These are phyloP conservation scores for Maccullochella peelii DNA, from an alignment of 2,113 vertebrate genomes.

Conservation along the genomic window DNA sequence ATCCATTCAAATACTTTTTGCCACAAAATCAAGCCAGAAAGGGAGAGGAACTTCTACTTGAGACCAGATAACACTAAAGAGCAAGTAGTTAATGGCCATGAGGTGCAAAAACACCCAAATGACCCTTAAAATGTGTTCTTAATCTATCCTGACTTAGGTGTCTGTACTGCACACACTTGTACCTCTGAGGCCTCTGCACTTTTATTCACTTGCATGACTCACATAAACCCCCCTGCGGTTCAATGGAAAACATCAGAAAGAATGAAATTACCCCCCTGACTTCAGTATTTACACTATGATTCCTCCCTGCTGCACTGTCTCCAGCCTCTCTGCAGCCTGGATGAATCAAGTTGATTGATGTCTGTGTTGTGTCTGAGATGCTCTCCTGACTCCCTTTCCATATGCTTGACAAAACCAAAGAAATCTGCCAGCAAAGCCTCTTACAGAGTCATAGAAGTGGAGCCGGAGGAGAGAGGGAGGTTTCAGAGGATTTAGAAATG, in stretches of 20 bases:
- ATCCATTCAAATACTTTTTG: too few species aligned
- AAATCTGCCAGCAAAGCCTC: conserved; percentile 10
- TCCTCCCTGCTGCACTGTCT: conserved; percentile 1
- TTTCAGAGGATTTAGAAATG: background rate
- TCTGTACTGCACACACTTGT: background rate
- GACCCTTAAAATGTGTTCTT: background rate
- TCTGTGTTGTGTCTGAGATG: conserved; percentile 70
- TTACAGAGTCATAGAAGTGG: conserved; percentile 20
- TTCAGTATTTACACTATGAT: conserved; percentile 1
- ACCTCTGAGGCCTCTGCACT: conserved; percentile 9
- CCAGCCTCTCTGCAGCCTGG: conserved; percentile 10
- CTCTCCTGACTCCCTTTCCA: conserved; percentile 55
- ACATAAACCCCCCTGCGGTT: background rate
- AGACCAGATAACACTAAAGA: too few species aligned
- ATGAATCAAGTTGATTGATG: conserved; percentile 65
- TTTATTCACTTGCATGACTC: background rate
- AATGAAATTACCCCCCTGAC: conserved; percentile 12
- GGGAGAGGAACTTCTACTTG: too few species aligned
- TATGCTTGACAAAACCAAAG: conserved; percentile 44
- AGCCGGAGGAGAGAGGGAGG: background rate
- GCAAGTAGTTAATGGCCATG: too few species aligned
- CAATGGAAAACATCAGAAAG: conserved; percentile 22
- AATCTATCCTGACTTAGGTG: background rate
- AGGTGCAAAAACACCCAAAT: too few species aligned
- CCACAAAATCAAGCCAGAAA: too few species aligned